Base-by-base conservation (phyloP, 2,797 vertebrate species). In the Xenopus petersii region DNA sequence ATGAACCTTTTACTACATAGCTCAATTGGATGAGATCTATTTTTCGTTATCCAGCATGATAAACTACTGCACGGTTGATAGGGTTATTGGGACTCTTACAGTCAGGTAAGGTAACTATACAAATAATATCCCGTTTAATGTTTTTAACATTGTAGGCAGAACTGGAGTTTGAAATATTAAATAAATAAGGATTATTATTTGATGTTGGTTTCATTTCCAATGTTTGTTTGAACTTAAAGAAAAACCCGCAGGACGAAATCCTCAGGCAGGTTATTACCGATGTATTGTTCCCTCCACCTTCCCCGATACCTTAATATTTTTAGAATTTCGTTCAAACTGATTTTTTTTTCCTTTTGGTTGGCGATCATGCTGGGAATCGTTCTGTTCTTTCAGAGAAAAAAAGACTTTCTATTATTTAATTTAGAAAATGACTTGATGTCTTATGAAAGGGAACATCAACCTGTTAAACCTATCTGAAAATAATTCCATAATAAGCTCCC, bases 361-460 rank as follows among this genome's bases (percentile, higher is more conserved):
- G 49, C 15, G 4, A 7, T 51, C 49, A 7, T 51, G 49, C 49
- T 51, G 49, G 12, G 2, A 51, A 10, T 5, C 11, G 6, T 58
- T 73, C 26, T 78, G 65, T 64, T 78, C 75, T 49, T 64, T 68
- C 70, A 49, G 70, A 5, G 59, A 78, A 60, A 30, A 30, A 78
- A 78, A 69, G 60, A 21, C 33, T 67, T 67, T 13, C 49, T 63
- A 68, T 78, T 73, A 78, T 78, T 61, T 56, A 67, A 77, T 64
- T 63, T 65, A 66, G 61, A 72, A 72, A 67, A 42, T 42, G 6
- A 42, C 4, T 42, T 42, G 36, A 42, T 42, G 36, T 42, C 36
- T 42, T 42, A 42, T 42, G 36, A 42, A 42, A 42, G 36, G 36
- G 36, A 42, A 42, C 8, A 42, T 42, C 36, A 42, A 42, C 36